A percentile compares a stretch with the other conserved stretches of the same genome.
Conservation (phyloP, 2,113 vertebrate genomes). For the Carettochelys insculpta region DNA sequence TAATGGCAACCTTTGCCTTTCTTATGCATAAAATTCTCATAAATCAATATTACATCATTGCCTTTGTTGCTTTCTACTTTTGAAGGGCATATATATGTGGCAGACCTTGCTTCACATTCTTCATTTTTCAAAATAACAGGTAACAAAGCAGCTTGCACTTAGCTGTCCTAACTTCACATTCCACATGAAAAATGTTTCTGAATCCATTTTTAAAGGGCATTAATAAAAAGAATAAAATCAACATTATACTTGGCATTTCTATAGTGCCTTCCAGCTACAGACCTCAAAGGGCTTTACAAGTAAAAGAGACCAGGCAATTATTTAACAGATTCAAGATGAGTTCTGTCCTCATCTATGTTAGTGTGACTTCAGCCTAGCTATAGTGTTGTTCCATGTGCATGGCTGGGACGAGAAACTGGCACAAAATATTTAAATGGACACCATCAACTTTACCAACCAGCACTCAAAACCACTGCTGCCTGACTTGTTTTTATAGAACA, state of each 20-base stretch:
- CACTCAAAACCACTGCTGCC: conserved; percentile 3
- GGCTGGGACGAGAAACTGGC: conserved; percentile 34
- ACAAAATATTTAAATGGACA: conserved; percentile 9
- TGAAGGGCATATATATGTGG: not conserved
- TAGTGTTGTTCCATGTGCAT: conserved; percentile 26
- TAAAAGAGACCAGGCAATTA: conserved; percentile 7
- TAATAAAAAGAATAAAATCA: conserved; percentile 47
- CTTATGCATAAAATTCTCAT: conserved; percentile 13
- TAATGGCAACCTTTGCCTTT: too few relatives aligned
- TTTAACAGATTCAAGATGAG: conserved; percentile 44
- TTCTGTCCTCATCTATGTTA: conserved; percentile 49
- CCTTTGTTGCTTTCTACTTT: conserved; percentile 32
- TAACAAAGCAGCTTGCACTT: not conserved
- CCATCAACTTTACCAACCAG: conserved; percentile 14
- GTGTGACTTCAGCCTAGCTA: conserved; percentile 35
- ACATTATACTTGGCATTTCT: conserved; percentile 20
- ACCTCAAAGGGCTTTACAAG: conserved; percentile 42
- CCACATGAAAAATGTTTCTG: not conserved
- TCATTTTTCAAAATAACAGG: not conserved
- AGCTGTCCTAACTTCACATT: conserved; percentile 16
- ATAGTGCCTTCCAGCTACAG: not conserved
- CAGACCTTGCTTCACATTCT: not conserved
- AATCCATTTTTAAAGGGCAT: conserved; percentile 25
- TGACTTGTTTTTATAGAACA: not conserved
- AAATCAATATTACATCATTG: conserved; percentile 1